phyloP scores from a whole-genome alignment of 2,113 vertebrate species.

The Macrotis lagotis region DNA sequence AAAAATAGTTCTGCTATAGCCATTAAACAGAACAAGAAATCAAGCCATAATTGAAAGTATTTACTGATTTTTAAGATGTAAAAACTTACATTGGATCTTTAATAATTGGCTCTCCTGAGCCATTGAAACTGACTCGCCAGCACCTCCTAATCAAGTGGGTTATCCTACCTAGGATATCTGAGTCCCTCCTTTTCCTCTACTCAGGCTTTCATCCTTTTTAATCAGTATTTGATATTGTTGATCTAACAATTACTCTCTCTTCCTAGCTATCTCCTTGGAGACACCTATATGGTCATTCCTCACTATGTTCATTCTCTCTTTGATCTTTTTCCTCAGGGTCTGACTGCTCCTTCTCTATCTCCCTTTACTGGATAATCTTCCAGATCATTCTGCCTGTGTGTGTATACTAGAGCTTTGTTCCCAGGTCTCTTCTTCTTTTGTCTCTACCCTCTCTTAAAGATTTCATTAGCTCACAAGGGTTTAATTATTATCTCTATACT shows the following conservation, averaged over 20 bases:
- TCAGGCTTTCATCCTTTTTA: neutral
- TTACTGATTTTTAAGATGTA: neutral
- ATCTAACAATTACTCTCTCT: neutral
- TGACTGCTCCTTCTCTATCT: neutral
- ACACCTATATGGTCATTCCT: neutral
- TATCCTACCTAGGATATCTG: neutral
- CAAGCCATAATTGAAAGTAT: neutral
- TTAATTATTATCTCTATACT: neutral
- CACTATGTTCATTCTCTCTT: neutral
- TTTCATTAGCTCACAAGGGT: neutral
- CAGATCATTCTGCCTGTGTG: neutral
- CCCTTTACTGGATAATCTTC: neutral
- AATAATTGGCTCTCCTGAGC: neutral
- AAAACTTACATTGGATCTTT: neutral
- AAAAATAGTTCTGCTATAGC: neutral
- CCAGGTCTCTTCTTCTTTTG: neutral
- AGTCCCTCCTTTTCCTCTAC: neutral
- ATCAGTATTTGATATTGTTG: neutral
- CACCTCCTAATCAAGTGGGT: neutral
- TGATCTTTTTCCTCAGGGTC: neutral
- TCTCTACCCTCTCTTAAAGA: neutral
- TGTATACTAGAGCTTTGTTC: neutral
- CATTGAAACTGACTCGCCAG: neutral
- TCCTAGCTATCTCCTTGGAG: neutral
- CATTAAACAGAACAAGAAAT: neutral